phyloP scores from a whole-genome alignment of 2,888 invertebrate species.

The Neria commutata region DNA sequence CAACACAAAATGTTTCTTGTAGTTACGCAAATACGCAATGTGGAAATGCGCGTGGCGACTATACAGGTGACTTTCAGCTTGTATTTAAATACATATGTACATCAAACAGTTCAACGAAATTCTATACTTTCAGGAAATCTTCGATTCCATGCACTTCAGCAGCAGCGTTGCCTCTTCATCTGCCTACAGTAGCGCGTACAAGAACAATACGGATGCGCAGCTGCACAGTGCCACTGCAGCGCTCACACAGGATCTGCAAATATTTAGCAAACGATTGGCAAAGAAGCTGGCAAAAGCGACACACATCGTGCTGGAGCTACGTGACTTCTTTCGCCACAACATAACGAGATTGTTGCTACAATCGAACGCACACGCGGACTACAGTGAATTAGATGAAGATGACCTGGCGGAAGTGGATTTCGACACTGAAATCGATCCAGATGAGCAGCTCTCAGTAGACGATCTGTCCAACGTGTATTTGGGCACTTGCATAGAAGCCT shows the following conservation, averaged over 20 bases:
- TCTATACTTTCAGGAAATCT: constrained; percentile 51
- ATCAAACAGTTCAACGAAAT: background rate
- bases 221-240: constrained; percentile 16
- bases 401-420: constrained; percentile 36
- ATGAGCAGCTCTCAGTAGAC: constrained; percentile 18
- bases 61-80: constrained; percentile 50
- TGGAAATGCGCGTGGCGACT: constrained; percentile 57
- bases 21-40: constrained; percentile 59
- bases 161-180: constrained; percentile 27
- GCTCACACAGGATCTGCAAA: constrained; percentile 44
- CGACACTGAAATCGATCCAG: constrained; percentile 46
- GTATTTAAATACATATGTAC: no score
- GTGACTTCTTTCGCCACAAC: constrained; percentile 50
- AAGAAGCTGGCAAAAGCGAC: constrained; percentile 54
- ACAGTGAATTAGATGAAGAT: constrained; percentile 24
- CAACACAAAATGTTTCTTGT: no score
- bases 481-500: constrained; percentile 51
- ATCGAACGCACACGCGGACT: constrained; percentile 36
- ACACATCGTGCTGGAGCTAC: constrained; percentile 50
- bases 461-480: constrained; percentile 43
- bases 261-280: constrained; percentile 49
- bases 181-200: constrained; percentile 24
- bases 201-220: constrained; percentile 20
- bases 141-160: constrained; percentile 57
- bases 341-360: constrained; percentile 44